Percentiles rank a stretch among this genome's conserved stretches.
Evolutionary conservation across 1,140 invertebrate species (phyloP).

Genomic region (Scaptodrosophila lebanonensis): DNA sequence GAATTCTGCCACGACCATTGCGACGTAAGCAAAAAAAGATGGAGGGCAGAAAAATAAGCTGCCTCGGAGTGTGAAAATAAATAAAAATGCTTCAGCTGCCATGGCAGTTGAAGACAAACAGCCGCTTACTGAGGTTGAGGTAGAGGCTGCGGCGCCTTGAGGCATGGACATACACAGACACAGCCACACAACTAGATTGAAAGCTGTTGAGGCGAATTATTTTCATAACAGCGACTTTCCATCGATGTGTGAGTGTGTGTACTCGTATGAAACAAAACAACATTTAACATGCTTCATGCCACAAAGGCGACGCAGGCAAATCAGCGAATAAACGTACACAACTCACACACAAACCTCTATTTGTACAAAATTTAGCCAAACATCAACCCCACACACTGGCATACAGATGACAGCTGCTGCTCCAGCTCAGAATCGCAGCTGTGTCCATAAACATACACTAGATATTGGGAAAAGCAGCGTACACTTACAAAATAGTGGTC

Average conservation of each 20-base stretch:
- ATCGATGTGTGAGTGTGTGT: constrained; percentile 19
- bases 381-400: constrained; percentile 16
- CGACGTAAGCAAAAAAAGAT: constrained; percentile 49
- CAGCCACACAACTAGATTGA: constrained; percentile 8
- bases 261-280: constrained; percentile 33
- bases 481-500: too few relatives aligned
- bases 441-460: constrained; percentile 4
- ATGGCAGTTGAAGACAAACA: too few relatives aligned
- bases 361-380: constrained; percentile 60
- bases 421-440: constrained; percentile 15
- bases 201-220: constrained; percentile 55
- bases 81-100: constrained; percentile 38
- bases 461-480: not conserved
- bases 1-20: constrained; percentile 3
- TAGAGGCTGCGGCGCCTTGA: constrained; percentile 27
- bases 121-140: constrained; percentile 21
- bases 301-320: constrained; percentile 42
- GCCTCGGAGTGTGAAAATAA: constrained; percentile 68
- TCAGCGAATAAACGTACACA: constrained; percentile 63
- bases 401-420: constrained; percentile 17
- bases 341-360: constrained; percentile 39
- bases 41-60: too few relatives aligned
- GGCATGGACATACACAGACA: constrained; percentile 16
- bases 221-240: constrained; percentile 52
- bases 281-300: constrained; percentile 58